Evolutionary conservation across 1,140 invertebrate species (phyloP).

Genomic region (Nebria ingens): DNA sequence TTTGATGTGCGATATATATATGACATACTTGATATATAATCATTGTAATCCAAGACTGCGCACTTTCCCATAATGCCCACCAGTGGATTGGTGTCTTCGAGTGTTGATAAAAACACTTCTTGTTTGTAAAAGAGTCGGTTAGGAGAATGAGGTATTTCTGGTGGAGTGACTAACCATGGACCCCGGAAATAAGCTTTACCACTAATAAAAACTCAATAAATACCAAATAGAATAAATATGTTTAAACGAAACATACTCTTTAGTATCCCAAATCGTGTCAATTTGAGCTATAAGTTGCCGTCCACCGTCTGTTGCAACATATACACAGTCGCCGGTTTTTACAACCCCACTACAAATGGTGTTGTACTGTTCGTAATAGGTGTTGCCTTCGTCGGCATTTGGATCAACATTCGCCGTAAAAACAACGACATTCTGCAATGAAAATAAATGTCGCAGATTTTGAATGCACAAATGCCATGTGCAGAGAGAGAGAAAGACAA

Average conservation of each 20-base stretch:
- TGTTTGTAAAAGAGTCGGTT: conserved; percentile 84
- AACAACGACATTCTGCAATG: conserved; percentile 57
- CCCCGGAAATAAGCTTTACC: conserved; percentile 86
- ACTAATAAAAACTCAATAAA: conserved; percentile 37
- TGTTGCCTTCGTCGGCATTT: conserved; percentile 58
- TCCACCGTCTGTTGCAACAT: conserved; percentile 77
- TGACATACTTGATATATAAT: conserved; percentile 76
- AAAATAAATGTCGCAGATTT: conserved; percentile 13
- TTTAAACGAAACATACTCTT: conserved; percentile 50
- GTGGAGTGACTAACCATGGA: conserved; percentile 81
- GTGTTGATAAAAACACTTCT: conserved; percentile 85
- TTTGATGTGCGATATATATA: conserved; percentile 4
- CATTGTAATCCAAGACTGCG: conserved; percentile 78
- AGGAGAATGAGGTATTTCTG: conserved; percentile 68
- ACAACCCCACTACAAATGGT: conserved; percentile 68
- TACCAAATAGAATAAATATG: background rate
- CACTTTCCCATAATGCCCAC: conserved; percentile 87
- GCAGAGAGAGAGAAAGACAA: conserved; percentile 17
- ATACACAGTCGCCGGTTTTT: conserved; percentile 89
- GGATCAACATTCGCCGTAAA: conserved; percentile 43
- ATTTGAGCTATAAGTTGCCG: conserved; percentile 87
- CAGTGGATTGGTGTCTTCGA: conserved; percentile 85
- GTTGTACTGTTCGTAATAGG: conserved; percentile 88
- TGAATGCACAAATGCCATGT: conserved; percentile 14
- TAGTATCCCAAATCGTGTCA: conserved; percentile 86